Percentiles rank a stretch among this genome's conserved stretches.
Conservation (phyloP, 2,113 vertebrate species). For the Mesoclemmys tuberculata region DNA sequence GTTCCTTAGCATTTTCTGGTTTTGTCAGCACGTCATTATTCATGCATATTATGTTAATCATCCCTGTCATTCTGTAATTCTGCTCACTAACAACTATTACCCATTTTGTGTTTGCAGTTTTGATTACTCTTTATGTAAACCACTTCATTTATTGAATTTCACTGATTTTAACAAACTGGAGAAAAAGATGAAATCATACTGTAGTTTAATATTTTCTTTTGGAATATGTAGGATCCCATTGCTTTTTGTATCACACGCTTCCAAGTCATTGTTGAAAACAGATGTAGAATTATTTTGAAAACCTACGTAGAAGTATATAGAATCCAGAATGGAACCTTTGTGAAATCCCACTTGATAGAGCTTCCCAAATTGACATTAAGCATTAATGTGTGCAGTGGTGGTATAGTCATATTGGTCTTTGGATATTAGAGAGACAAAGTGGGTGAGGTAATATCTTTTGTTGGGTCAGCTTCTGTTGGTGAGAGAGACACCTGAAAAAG, state of each 20-base stretch:
- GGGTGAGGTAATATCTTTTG: not conserved
- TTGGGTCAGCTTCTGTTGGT: not conserved
- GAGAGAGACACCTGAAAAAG: not conserved
- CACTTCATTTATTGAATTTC: not conserved
- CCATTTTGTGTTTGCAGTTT: not conserved
- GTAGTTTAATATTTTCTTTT: not conserved
- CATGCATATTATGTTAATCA: not conserved
- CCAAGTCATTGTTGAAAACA: not conserved
- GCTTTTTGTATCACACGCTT: not conserved
- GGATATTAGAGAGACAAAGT: not conserved
- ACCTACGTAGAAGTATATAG: not conserved
- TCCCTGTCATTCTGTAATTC: not conserved
- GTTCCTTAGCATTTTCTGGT: not conserved
- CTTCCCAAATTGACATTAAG: not conserved
- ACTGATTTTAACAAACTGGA: too few species aligned
- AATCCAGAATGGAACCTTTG: fast-evolving
- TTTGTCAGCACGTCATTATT: not conserved
- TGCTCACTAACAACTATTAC: not conserved
- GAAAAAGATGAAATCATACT: too few species aligned
- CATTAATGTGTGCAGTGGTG: not conserved
- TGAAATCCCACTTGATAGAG: not conserved
- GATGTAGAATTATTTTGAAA: not conserved
- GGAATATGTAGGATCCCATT: not conserved
- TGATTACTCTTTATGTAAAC: not conserved
- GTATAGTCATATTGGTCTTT: not conserved